Base-by-base conservation (phyloP, 2,797 vertebrate genomes). In the Neosalanx taihuensis region DNA sequence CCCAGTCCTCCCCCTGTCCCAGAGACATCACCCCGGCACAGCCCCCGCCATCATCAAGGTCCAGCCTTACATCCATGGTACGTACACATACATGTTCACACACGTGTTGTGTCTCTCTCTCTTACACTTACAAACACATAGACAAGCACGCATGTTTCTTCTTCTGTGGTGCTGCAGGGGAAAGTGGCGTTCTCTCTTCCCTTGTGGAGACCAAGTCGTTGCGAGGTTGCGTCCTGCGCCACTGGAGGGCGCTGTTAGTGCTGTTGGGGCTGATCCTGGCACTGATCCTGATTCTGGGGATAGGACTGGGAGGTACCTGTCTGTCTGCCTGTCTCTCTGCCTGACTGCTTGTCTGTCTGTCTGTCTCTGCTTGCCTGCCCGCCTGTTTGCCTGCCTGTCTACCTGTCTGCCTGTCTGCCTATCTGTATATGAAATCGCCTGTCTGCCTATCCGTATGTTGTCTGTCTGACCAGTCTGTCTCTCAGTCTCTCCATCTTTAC, bases 241-340 rank as follows among this genome's bases (percentile, higher is more conserved):
- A 62, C 33, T 76, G 79, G 56, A 51, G 80, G 56, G 56, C 78
- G 72, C 71, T 87, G 56, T 81, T 87, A 46, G 64, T 84, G 20
- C 18, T 56, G 51, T 17, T 56, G 51, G 71, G 79, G 63, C 18
- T 85, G 53, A 12, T 46, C 10, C 71, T 81, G 20, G 72, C 58
- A 30, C 63, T 87, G 10, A 67, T 61, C 74, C 35, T 87, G 64
- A 41, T 62, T 60, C 62, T 87, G 51, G 85, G 77, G 64, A 70
- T 87, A 56, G 85, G 85, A 37, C 74, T 85, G 18, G 85, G 85
- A 78, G 85, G 85, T 87, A 65, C 33, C n/a, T 37, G 30, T 61
- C 33, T 62, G 29, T 18, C 20, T 62, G 59, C 63, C 18, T 35
- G 37, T 20, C 13, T 13, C 5, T 20, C 49, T 51, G 49, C 12